Base-by-base conservation (phyloP, 2,888 invertebrate species). In the Drosophila anomelani region DNA sequence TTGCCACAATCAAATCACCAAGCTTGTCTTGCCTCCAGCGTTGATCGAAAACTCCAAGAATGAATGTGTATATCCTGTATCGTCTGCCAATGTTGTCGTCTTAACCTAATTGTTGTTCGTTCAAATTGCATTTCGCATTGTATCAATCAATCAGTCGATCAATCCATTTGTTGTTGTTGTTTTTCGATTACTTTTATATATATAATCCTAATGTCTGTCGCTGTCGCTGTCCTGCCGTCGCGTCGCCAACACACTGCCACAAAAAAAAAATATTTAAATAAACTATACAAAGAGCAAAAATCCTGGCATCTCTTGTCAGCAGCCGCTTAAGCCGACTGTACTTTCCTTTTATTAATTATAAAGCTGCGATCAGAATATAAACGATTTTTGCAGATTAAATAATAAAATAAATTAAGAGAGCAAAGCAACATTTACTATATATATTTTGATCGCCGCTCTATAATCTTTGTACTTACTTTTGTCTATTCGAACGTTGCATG, bases 131-230 rank as follows among this genome's bases (percentile, higher is more conserved):
- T 84, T 61, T 51, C 73, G 69, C 74, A 80, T 83, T 63, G 63
- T 49, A 39, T 17, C 43, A 56, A 47, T 32, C 47, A 63, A 41
- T 75, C 59, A 63, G 32, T 63, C 46, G 41, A 38, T 57, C 34
- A 39, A 66, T 38, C 63, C 88, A 85, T 87, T 83, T 78, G 88
- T 78, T 84, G 88, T 84, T 84, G 88, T 88, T 85, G 77, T 85
- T 76, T 76, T 79, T 70, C 51, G 56, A 88, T 76, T 39, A 68
- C 57, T 47, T 59, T 57, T 47, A 69, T 68, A 46, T 68, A 46
- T 47, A 69, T 68, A 44, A 47, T 47, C 53, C 63, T 75, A 67
- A 58, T 79, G 85, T 85, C 85, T 85, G 82, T 87, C 88, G 81
- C 81, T 85, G 83, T 74, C 81, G 85, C 20, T 20, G 20, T 20